Base-by-base conservation (phyloP, 2,888 invertebrate species). In the Elmis aenea region DNA sequence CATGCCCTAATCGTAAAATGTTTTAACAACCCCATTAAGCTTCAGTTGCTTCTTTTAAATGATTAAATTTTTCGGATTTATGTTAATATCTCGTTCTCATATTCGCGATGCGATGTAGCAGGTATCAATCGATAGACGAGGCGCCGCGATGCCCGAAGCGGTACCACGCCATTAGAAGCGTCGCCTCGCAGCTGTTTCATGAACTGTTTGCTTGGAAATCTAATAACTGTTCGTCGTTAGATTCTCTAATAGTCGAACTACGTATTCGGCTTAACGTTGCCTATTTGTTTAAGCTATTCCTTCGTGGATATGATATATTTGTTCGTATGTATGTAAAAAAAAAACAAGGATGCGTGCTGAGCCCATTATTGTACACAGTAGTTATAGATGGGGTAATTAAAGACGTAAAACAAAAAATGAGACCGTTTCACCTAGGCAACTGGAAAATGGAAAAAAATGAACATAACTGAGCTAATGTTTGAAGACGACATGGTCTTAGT, bases 151-250 rank as follows among this genome's bases (percentile, higher is more conserved):
- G 52, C 52, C 53, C 48, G 50, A 45, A 40, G 45, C 38, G 34
- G 49, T 45, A 48, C 46, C 43, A 45, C 54, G 51, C 56, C 54
- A 57, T 59, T 59, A 58, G 52, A 46, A 54, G 54, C 57, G 54
- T 58, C 59, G 58, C 57, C 57, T 59, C 54, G 58, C 61, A 62
- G 61, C 59, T 62, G 62, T 62, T 61, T 60, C 62, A 61, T 58
- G 61, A 61, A 61, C 61, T 62, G 62, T 61, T 61, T 62, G 62
- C 58, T 50, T 59, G 59, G 58, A 62, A 63, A 63, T 61, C 59
- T 60, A 63, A 63, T 63, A 61, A 61, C 60, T 56, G 53, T 51
- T 52, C 46, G 50, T 35, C 34, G 29, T 52, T 47, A 42, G 35
- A 33, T 44, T 44, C 49, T 43, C 45, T 46, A 45, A 39, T 43